phyloP scores from a whole-genome alignment of 2,888 invertebrate species.

The Archaeoteleia sp. region DNA sequence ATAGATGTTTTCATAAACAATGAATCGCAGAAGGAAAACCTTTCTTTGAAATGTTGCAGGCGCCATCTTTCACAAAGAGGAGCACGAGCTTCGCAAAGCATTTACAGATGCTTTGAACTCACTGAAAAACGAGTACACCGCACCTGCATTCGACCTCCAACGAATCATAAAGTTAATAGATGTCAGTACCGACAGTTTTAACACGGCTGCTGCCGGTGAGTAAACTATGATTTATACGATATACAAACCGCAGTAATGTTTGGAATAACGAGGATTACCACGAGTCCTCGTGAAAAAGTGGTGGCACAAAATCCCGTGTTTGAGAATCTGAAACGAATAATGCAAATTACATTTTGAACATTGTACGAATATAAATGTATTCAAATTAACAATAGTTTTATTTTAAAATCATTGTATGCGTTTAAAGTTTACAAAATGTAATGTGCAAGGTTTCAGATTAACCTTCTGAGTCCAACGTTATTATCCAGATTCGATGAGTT shows the following conservation, averaged over 20 bases:
- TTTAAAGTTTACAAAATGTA: too few species aligned
- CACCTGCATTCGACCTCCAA: constrained; percentile 61
- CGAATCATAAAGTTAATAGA: constrained; percentile 57
- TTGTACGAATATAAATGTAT: neutral
- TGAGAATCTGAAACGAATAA: constrained; percentile 1
- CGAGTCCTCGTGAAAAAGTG: constrained; percentile 5
- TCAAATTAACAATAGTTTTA: too few species aligned
- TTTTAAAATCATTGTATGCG: too few species aligned
- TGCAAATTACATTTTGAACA: neutral
- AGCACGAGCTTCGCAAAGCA: constrained; percentile 58
- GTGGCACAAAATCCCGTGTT: neutral
- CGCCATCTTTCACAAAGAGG: constrained; percentile 67
- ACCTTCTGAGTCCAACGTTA: too few species aligned
- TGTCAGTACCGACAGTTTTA: constrained; percentile 66
- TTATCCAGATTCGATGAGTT: too few species aligned
- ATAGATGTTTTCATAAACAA: too few species aligned
- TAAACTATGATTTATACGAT: constrained; percentile 7
- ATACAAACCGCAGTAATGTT: constrained; percentile 6
- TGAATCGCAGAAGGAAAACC: constrained; percentile 1
- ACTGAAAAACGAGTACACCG: constrained; percentile 55
- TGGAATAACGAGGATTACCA: constrained; percentile 7
- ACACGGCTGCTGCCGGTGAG: constrained; percentile 59
- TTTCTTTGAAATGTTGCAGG: constrained; percentile 56
- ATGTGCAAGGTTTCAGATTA: too few species aligned
- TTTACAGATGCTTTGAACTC: constrained; percentile 61